A percentile compares a stretch with the other conserved stretches of the same genome.
Evolutionary conservation across 2,888 invertebrate genomes (phyloP).

Genomic region (Xylophagus ater): DNA sequence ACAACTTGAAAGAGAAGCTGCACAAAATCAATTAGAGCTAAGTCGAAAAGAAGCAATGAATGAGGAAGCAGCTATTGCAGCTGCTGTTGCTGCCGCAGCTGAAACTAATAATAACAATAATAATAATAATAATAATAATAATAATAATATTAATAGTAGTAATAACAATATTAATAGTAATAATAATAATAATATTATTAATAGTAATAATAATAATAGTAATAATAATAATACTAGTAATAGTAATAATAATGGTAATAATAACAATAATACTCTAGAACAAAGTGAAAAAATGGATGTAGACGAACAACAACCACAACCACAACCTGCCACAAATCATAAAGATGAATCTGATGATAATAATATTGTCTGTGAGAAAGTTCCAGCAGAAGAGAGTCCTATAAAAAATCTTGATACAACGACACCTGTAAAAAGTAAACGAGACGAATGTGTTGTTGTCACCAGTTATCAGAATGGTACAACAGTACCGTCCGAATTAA

Average conservation of each 20-base stretch:
- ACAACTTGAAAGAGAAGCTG: slow-evolving; percentile 30
- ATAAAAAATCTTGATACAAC: slow-evolving; percentile 14
- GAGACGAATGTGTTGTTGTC: slow-evolving; percentile 11
- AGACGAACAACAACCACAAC: slow-evolving; percentile 6
- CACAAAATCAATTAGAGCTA: slow-evolving; percentile 30
- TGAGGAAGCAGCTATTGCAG: slow-evolving; percentile 37
- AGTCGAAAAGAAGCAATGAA: slow-evolving; percentile 28
- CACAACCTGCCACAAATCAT: slow-evolving; percentile 4
- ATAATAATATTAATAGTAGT: slow-evolving; percentile 9
- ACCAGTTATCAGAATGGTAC: slow-evolving; percentile 16
- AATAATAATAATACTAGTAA: too few species aligned
- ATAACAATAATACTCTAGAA: slow-evolving; percentile 5
- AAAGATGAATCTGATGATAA: slow-evolving; percentile 12
- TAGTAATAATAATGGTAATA: slow-evolving; percentile 4
- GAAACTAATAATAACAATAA: slow-evolving; percentile 10
- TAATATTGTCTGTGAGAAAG: slow-evolving; percentile 11
- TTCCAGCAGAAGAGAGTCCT: slow-evolving; percentile 12
- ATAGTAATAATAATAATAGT: too few species aligned
- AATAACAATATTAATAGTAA: slow-evolving; percentile 9
- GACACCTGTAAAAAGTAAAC: slow-evolving; percentile 13
- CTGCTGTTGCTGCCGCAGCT: slow-evolving; percentile 31
- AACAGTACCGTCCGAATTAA: slow-evolving; percentile 23
- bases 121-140: slow-evolving; percentile 12
- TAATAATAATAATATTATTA: slow-evolving; percentile 10
- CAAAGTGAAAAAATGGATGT: slow-evolving; percentile 15